Conservation (phyloP, 2,888 invertebrate genomes). For the Acrobasis suavella region DNA sequence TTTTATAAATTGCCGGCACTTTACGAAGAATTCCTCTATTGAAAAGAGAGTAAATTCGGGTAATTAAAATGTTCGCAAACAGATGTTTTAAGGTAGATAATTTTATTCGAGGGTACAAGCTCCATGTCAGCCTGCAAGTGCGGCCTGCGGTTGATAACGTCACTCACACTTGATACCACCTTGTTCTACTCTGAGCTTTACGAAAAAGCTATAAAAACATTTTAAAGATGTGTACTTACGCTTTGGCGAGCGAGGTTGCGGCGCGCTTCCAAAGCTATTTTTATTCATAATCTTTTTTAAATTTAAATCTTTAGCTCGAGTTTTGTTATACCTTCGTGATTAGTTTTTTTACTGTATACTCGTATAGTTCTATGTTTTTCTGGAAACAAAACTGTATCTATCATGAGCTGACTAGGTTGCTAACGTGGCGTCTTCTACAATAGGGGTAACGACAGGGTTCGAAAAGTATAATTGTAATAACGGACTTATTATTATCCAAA, state of each 20-base stretch:
- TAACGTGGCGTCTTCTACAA: no score
- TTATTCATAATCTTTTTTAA: neutral
- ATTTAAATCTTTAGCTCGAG: no score
- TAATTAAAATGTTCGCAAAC: constrained; percentile 65
- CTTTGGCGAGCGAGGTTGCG: neutral
- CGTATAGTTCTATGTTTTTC: no score
- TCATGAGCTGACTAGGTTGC: no score
- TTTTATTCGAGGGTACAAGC: constrained; percentile 47
- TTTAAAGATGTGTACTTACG: constrained; percentile 1
- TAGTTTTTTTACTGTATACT: no score
- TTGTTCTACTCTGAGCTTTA: constrained; percentile 51
- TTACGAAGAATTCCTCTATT: constrained; percentile 28
- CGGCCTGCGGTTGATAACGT: constrained; percentile 61
- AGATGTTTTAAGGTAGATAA: constrained; percentile 61
- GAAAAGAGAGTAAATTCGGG: constrained; percentile 45
- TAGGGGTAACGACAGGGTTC: no score
- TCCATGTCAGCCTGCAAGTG: constrained; percentile 45
- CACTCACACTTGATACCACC: constrained; percentile 63
- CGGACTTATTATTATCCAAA: no score
- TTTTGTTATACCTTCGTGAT: no score
- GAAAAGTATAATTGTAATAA: no score
- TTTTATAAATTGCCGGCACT: constrained; percentile 25
- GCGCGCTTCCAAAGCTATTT: neutral
- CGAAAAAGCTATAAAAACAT: constrained; percentile 54
- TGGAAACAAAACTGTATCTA: no score